These are phyloP conservation scores for Epinotia demarniana DNA, from an alignment of 2,888 invertebrate genomes.

Conservation along the genomic window DNA sequence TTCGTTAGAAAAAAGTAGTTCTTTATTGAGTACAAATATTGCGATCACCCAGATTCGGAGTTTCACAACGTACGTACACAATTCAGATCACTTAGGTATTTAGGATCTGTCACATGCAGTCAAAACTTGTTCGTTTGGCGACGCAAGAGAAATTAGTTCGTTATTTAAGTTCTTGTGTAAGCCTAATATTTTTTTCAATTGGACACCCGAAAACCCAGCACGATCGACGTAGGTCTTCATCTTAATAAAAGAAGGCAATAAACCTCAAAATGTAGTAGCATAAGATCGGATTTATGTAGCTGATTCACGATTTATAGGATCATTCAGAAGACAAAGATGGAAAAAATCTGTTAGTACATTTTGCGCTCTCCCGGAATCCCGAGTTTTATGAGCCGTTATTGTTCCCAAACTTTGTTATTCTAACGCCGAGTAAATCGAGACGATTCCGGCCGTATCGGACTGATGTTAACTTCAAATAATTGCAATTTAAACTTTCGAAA, in stretches of 20 bases:
- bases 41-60: too few relatives aligned
- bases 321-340: slow-evolving; percentile 29
- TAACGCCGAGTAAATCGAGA: slow-evolving; percentile 11
- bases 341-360: slow-evolving; percentile 33
- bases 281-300: slow-evolving; percentile 31
- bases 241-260: slow-evolving; percentile 32
- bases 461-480: slow-evolving; percentile 30
- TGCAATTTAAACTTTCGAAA: slow-evolving; percentile 35
- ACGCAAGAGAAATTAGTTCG: neutral
- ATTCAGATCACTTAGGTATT: neutral
- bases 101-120: neutral
- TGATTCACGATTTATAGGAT: slow-evolving; percentile 35
- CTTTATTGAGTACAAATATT: neutral
- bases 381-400: slow-evolving; percentile 35
- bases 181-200: neutral
- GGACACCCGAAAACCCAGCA: neutral
- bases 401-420: slow-evolving; percentile 27
- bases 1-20: too few relatives aligned
- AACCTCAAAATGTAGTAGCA: slow-evolving; percentile 21
- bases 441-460: slow-evolving; percentile 23
- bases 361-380: slow-evolving; percentile 5
- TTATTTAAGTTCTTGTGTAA: neutral
- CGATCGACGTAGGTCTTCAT: slow-evolving; percentile 9
- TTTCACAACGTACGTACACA: neutral
- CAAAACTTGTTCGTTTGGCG: neutral